Base-by-base conservation (phyloP, 2,797 vertebrate genomes). In the Mormyrops attenuatus region DNA sequence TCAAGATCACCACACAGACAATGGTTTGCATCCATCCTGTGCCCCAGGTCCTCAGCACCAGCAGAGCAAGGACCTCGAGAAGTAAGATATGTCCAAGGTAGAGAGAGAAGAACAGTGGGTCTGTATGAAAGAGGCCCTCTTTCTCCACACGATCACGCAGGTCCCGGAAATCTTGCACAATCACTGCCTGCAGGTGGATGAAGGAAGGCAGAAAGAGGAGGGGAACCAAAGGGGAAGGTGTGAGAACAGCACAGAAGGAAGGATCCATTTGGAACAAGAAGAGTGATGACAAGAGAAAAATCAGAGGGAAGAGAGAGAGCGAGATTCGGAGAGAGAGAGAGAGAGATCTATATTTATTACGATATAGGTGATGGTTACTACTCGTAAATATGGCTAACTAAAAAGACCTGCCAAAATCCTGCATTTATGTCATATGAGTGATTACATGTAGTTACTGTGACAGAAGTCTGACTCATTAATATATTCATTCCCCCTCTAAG, bases 11-110 rank as follows among this genome's bases (percentile, higher is more conserved):
- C 41, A 95, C 89, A 0, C 96, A 94, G 84, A 99, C 52, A 85
- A 97, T 11, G 0, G 97, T 98, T 15, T 95, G 91, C 17, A 94
- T 95, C 98, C 98, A 99, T 91, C 97, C 95, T 0, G 96, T 97
- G 11, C 98, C 98, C 0, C 95, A 97, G 92, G 95, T 92, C 30
- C 89, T 97, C 34, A 98, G 8, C 17, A 96, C 94, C 60, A 97
- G 69, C 97, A 97, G 97, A 6, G 96, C 95, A 1, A 98, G 20
- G 88, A 92, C 92, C 93, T 99, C 98, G 94, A 99, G 93, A 60
- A 94, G 92, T 3, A 99, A n/a, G 89, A 99, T 97, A 90, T 99
- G 98, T 41, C 91, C 94, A 91, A 99, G 90, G 89, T 96, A 95
- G 30, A 98, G 93, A 17, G 94, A 94, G 95, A 98, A 99, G 94